phyloP scores from a whole-genome alignment of 1,140 invertebrate species.

The Tetramorium alpestre region DNA sequence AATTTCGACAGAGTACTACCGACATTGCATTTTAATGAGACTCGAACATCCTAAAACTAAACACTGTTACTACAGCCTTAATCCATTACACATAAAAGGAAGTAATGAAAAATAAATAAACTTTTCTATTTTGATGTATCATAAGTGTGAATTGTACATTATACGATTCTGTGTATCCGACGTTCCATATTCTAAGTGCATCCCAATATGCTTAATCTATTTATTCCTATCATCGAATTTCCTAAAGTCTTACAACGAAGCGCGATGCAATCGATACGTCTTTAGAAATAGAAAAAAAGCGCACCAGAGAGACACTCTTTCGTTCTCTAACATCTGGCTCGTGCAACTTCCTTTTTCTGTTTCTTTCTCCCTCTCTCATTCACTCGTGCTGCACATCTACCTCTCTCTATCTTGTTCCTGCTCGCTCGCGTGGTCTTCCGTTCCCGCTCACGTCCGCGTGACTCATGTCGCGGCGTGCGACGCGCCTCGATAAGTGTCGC shows the following conservation, averaged over 20 bases:
- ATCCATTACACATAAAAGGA: slow-evolving; percentile 4
- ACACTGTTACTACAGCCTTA: not conserved
- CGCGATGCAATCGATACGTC: not conserved
- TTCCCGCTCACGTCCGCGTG: slow-evolving; percentile 75
- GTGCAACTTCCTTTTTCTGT: slow-evolving; percentile 14
- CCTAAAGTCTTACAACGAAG: not conserved
- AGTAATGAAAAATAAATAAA: not conserved
- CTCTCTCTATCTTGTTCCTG: not conserved
- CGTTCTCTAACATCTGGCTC: slow-evolving; percentile 45
- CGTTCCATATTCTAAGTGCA: not conserved
- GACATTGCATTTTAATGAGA: not conserved
- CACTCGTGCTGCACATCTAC: not conserved
- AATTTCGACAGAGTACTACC: not conserved
- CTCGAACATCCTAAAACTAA: not conserved
- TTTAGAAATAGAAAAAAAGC: slow-evolving; percentile 16
- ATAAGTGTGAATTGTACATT: not conserved
- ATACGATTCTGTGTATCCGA: not conserved
- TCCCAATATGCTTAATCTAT: not conserved
- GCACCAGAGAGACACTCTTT: not conserved
- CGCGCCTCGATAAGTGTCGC: slow-evolving; percentile 80
- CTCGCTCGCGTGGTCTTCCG: slow-evolving; percentile 25
- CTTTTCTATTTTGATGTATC: not conserved
- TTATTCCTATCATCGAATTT: not conserved
- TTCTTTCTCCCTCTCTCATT: slow-evolving; percentile 46
- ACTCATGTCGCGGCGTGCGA: slow-evolving; percentile 80